Conservation (phyloP, 2,888 invertebrate species). For the Trachelus tabidus region DNA sequence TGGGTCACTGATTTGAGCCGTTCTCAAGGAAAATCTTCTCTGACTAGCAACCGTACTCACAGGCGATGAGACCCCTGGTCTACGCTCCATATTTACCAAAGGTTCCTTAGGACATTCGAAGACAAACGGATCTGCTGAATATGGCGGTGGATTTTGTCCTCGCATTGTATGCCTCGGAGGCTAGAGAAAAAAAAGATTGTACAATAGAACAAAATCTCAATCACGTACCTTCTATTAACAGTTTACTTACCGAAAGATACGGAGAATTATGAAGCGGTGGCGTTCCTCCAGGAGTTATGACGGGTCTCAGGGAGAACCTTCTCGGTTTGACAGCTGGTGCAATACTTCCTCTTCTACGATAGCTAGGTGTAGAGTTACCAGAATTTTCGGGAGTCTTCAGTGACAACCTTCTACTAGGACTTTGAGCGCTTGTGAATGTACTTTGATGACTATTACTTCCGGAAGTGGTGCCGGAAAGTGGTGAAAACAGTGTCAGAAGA, state of each 20-base stretch:
- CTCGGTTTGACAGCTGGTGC: conserved; percentile 37
- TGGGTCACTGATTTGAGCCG: conserved; percentile 44
- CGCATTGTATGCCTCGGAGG: conserved; percentile 31
- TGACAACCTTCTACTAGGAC: conserved; percentile 45
- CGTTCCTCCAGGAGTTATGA: conserved; percentile 42
- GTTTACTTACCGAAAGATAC: conserved; percentile 33
- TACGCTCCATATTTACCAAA: conserved; percentile 51
- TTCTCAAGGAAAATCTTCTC: conserved; percentile 54
- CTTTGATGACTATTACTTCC: conserved; percentile 49
- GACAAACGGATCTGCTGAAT: conserved; percentile 42
- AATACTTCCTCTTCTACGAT: conserved; percentile 46
- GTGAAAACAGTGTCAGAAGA: conserved; percentile 67
- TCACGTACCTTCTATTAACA: not conserved
- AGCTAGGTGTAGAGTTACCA: conserved; percentile 38
- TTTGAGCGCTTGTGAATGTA: conserved; percentile 39
- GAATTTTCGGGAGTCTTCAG: conserved; percentile 45
- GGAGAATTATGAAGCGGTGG: conserved; percentile 45
- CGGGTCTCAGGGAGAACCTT: conserved; percentile 60
- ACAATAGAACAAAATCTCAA: not conserved
- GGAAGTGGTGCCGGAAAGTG: conserved; percentile 36
- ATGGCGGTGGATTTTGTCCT: conserved; percentile 30
- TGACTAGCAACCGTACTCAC: conserved; percentile 30
- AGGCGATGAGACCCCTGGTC: conserved; percentile 53
- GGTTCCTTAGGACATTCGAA: conserved; percentile 54
- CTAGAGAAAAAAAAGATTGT: conserved; percentile 19